These are phyloP conservation scores for Bemisia tabaci DNA, from an alignment of 1,140 invertebrate species.

Conservation along the genomic window DNA sequence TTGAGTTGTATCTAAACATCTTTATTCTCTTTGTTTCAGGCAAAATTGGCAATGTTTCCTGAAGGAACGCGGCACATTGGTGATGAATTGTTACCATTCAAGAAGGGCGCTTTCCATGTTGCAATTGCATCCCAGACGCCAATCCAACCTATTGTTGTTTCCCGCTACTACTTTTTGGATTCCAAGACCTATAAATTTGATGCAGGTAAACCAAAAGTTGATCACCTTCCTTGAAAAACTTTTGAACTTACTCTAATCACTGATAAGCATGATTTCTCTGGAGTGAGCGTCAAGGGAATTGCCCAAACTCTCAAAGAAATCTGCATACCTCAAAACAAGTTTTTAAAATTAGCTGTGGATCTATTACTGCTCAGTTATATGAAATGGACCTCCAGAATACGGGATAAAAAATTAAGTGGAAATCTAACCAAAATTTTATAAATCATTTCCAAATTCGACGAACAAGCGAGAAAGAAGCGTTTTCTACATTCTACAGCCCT, in stretches of 20 bases:
- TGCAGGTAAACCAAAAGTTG: slow-evolving; percentile 41
- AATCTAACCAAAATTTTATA: too few species aligned
- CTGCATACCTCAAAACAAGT: too few species aligned
- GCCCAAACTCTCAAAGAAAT: too few species aligned
- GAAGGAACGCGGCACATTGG: slow-evolving; percentile 58
- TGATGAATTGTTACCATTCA: slow-evolving; percentile 57
- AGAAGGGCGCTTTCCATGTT: slow-evolving; percentile 89
- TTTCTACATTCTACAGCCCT: too few species aligned
- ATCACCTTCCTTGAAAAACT: not conserved
- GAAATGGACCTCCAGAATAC: too few species aligned
- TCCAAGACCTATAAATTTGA: slow-evolving; percentile 55
- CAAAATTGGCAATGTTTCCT: slow-evolving; percentile 59
- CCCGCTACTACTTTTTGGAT: slow-evolving; percentile 72
- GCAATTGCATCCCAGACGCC: slow-evolving; percentile 69
- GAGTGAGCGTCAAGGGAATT: not conserved
- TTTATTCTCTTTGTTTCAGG: slow-evolving; percentile 33
- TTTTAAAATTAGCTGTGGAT: too few species aligned
- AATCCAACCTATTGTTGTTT: slow-evolving; percentile 79
- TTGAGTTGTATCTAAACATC: too few species aligned
- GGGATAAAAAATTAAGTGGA: too few species aligned
- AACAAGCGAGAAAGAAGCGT: too few species aligned
- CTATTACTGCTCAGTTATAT: too few species aligned
- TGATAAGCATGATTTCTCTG: not conserved
- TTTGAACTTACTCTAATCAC: not conserved
- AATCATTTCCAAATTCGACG: too few species aligned